phyloP scores from a whole-genome alignment of 2,797 vertebrate genomes.

The Lacerta agilis region DNA sequence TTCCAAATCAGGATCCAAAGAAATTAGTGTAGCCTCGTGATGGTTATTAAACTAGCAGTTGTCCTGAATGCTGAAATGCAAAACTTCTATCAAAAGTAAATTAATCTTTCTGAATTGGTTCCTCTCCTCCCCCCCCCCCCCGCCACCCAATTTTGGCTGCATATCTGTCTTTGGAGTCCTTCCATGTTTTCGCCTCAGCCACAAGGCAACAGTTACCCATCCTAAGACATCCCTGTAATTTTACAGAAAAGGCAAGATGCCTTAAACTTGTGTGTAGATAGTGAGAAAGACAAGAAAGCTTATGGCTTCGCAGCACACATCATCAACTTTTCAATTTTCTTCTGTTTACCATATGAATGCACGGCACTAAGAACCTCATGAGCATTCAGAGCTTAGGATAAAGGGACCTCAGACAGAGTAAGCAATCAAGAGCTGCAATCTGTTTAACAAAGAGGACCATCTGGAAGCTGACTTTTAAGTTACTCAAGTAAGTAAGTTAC shows the following conservation, averaged over 20 bases:
- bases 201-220: neutral
- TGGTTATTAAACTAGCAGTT: neutral
- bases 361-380: neutral
- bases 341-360: neutral
- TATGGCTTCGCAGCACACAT: neutral
- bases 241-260: neutral
- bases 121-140: too few relatives aligned
- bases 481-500: conserved; percentile 9
- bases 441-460: neutral
- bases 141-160: neutral
- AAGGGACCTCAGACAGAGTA: neutral
- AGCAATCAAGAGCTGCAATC: neutral
- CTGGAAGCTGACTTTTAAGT: conserved; percentile 26
- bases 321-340: neutral
- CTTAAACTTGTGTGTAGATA: neutral
- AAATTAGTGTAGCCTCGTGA: neutral
- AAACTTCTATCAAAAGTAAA: conserved; percentile 1
- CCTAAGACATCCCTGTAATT: neutral
- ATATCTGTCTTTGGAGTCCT: neutral
- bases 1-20: neutral
- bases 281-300: neutral
- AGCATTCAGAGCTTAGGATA: neutral
- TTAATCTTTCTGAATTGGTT: neutral
- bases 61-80: neutral
- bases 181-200: neutral